Percentiles rank a stretch among this genome's conserved stretches.
These are phyloP conservation scores for Platichthys stellatus DNA, from an alignment of 2,113 vertebrate genomes.

Conservation along the genomic window DNA sequence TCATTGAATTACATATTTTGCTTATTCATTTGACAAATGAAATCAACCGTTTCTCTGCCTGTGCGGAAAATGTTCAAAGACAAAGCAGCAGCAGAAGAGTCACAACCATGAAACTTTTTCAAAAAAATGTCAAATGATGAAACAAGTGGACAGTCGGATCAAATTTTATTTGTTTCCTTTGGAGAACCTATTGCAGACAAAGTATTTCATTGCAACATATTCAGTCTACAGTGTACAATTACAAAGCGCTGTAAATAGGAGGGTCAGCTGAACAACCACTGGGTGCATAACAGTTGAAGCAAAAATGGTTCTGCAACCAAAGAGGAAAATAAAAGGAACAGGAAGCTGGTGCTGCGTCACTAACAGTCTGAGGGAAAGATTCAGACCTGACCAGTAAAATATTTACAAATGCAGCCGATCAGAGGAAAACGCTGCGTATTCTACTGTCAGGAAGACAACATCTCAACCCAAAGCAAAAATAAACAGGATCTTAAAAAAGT, in stretches of 20 bases:
- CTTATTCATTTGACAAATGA: too few relatives aligned
- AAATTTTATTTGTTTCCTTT: constrained; percentile 90
- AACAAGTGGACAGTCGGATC: constrained; percentile 53
- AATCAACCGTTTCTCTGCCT: too few relatives aligned
- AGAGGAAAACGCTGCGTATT: constrained; percentile 70
- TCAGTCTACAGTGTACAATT: constrained; percentile 81
- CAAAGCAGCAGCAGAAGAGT: too few relatives aligned
- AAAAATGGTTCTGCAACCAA: constrained; percentile 36
- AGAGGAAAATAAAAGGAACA: constrained; percentile 10
- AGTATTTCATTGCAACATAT: constrained; percentile 83
- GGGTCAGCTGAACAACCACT: constrained; percentile 79
- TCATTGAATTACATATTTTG: too few relatives aligned
- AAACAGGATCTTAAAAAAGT: constrained; percentile 64
- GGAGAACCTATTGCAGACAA: constrained; percentile 92
- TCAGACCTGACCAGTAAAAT: constrained; percentile 65
- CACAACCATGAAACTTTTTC: too few relatives aligned
- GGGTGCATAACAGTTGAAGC: constrained; percentile 78
- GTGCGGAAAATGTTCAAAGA: too few relatives aligned
- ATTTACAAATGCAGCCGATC: constrained; percentile 69
- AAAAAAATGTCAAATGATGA: background rate
- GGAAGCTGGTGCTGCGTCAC: constrained; percentile 24
- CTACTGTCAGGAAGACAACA: constrained; percentile 36
- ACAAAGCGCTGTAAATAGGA: constrained; percentile 80
- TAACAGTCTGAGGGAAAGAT: constrained; percentile 55
- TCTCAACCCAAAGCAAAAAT: constrained; percentile 44